Evolutionary conservation across 2,113 vertebrate genomes (phyloP).

Genomic region (Sardina pilchardus): DNA sequence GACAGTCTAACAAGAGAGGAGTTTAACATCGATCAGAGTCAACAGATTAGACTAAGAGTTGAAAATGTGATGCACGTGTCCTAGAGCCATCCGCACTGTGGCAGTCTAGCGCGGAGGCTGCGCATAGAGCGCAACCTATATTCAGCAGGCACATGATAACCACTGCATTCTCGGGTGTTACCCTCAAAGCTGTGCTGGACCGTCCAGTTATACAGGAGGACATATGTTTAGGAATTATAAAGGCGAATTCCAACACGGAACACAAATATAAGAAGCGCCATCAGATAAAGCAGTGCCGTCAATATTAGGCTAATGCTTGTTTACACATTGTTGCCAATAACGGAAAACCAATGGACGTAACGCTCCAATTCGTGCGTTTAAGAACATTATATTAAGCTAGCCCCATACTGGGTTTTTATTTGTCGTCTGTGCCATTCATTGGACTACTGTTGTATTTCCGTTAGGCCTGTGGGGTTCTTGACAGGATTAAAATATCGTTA

Average conservation of each 20-base stretch:
- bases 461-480: neutral
- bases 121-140: neutral
- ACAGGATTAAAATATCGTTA: neutral
- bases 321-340: neutral
- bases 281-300: neutral
- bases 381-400: neutral
- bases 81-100: neutral
- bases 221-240: neutral
- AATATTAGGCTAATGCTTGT: neutral
- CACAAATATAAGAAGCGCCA: neutral
- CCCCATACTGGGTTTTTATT: neutral
- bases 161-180: neutral
- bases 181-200: neutral
- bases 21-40: neutral
- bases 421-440: neutral
- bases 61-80: neutral
- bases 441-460: neutral
- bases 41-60: neutral
- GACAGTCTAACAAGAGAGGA: neutral
- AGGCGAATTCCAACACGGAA: neutral
- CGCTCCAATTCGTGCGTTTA: neutral
- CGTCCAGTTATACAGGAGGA: neutral
- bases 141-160: slow-evolving; percentile 1
- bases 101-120: neutral
- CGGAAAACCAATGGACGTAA: neutral